These are phyloP conservation scores for Aphrocallistes beatrix DNA, from an alignment of 37 sponge, comb jelly and placozoan species.

Conservation along the genomic window DNA sequence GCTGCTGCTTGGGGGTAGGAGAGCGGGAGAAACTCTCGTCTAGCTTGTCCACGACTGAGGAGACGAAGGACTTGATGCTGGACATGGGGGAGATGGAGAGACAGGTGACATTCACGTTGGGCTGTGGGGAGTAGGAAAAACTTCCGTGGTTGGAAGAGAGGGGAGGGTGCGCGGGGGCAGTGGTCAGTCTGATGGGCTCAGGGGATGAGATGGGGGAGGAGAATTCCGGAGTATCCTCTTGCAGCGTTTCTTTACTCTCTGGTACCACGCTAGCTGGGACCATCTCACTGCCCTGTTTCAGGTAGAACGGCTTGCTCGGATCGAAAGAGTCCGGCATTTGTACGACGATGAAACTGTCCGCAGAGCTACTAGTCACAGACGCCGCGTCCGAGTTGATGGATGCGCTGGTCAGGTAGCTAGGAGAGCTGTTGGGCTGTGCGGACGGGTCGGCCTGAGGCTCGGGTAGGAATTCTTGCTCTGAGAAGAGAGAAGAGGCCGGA, in stretches of 20 bases:
- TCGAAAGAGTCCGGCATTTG: constrained; percentile 8
- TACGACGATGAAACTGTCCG: constrained; percentile 6
- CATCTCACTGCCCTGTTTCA: not conserved
- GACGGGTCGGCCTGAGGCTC: not conserved
- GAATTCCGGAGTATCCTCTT: not conserved
- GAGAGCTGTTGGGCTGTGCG: not conserved
- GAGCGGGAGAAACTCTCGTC: not conserved
- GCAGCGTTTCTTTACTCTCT: not conserved
- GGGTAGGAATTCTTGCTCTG: not conserved
- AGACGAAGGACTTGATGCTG: constrained; percentile 4
- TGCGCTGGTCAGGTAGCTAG: not conserved
- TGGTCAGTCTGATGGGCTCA: not conserved
- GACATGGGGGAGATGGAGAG: not conserved
- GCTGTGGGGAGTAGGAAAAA: not conserved
- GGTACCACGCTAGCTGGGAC: not conserved
- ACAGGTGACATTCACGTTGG: not conserved
- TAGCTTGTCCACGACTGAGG: not conserved
- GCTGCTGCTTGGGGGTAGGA: not conserved
- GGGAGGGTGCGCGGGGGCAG: not conserved
- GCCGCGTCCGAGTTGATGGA: not conserved
- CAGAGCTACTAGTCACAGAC: not conserved
- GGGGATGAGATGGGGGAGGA: not conserved
- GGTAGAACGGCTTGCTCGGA: not conserved
- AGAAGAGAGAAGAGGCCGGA: not conserved
- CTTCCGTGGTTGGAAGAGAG: not conserved